Base-by-base conservation (phyloP, 2,113 vertebrate genomes). In the Pampusana beccarii region DNA sequence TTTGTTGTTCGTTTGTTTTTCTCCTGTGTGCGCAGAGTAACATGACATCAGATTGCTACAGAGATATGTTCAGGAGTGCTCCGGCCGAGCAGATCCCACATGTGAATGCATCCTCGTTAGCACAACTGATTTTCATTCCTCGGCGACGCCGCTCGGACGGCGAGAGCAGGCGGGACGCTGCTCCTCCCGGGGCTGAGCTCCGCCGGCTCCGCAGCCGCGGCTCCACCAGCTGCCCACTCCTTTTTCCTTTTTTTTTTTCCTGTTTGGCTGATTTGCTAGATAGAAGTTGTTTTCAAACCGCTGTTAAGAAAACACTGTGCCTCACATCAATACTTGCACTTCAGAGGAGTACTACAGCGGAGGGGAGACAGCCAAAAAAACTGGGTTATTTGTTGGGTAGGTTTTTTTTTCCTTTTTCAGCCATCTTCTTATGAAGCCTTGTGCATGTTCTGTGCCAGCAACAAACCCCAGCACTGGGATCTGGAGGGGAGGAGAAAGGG, bases 221-320 rank as follows among this genome's bases (percentile, higher is more conserved):
- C 86, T 75, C 51, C 81, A 61, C 24, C 86, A 87, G 93, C 92
- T 95, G 80, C 92, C 10, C 4, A 2, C 61, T 12, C 9, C 17
- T 42, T 20, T 58, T 33, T 20, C 2, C 6, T 12, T 53, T 50
- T 34, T 16, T 21, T 56, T 42, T 42, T 13, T 53, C 34, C 60
- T 79, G 95, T 93, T 83, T 92, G 95, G 86, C 96, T 94, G 87
- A 73, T 91, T 91, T 89, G 51, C 95, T 89, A 18, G 24, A 75
- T 19, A 57, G 80, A 66, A 74, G 85, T 85, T 70, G 95, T 91
- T 93, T 91, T 86, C 93, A 61, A 92, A 92, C 92, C 46, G 5
- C 31, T 2, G 72, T 83, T 88, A 57, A 86, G 93, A 92, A 97
- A 96, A 93, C 90, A 12, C 20, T 11, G 75, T 82, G 92, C 96